Conservation (phyloP, 2,113 vertebrate species). For the Arenaria interpres region DNA sequence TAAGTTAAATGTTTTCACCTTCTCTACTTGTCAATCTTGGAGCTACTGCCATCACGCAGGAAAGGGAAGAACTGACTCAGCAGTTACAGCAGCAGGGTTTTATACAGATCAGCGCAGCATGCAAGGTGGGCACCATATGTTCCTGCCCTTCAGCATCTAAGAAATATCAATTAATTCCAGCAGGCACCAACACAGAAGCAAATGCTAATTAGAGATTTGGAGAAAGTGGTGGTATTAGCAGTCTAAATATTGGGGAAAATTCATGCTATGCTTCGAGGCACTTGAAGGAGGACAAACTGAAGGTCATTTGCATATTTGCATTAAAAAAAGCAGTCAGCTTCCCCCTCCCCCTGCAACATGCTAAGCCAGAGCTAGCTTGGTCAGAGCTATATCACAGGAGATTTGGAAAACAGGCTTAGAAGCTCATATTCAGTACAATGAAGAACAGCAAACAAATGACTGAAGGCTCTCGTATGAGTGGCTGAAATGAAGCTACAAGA, state of each 20-base stretch:
- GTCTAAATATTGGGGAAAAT: constrained; percentile 22
- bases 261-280: constrained; percentile 14
- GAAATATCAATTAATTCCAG: constrained; percentile 58
- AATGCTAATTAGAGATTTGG: constrained; percentile 33
- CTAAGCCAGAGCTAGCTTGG: not conserved
- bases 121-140: constrained; percentile 47
- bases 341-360: no score
- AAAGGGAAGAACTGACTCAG: constrained; percentile 30
- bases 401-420: not conserved
- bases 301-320: constrained; percentile 35
- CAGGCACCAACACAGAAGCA: constrained; percentile 16
- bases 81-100: constrained; percentile 27
- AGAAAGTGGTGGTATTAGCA: constrained; percentile 15
- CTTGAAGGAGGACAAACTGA: constrained; percentile 38
- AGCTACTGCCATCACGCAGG: not conserved
- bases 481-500: not conserved
- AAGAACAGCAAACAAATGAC: not conserved
- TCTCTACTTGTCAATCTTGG: not conserved
- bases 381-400: not conserved
- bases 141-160: constrained; percentile 52
- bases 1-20: constrained; percentile 32
- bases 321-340: not conserved
- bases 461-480: not conserved
- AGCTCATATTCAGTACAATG: not conserved
- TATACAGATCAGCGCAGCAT: constrained; percentile 13